Conservation (phyloP, 2,888 invertebrate species). For the Brachypalpus laphriformis region DNA sequence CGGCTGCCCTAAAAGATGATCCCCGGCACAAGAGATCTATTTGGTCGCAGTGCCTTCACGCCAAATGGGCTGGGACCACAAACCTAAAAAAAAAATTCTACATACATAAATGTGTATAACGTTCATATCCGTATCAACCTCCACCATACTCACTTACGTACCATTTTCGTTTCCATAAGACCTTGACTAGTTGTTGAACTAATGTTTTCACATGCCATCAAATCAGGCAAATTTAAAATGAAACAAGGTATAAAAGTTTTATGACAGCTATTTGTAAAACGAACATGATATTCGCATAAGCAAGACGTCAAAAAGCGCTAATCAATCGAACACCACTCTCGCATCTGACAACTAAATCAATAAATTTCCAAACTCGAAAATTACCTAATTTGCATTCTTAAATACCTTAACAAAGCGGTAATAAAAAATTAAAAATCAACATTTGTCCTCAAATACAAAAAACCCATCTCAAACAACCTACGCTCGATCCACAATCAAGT, state of each 20-base stretch:
- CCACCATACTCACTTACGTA: neutral
- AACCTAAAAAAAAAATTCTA: too few relatives aligned
- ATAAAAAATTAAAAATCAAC: conserved; percentile 66
- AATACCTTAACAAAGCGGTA: conserved; percentile 44
- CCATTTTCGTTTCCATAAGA: neutral
- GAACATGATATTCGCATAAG: conserved; percentile 35
- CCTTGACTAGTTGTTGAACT: conserved; percentile 7
- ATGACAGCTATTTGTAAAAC: conserved; percentile 22
- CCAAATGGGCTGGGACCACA: too few relatives aligned
- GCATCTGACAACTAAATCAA: conserved; percentile 60
- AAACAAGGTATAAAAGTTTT: conserved; percentile 22
- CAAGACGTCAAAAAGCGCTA: conserved; percentile 33
- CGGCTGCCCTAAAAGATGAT: too few relatives aligned
- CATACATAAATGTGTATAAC: too few relatives aligned
- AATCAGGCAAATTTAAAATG: neutral
- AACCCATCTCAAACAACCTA: conserved; percentile 32
- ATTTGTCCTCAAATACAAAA: conserved; percentile 40
- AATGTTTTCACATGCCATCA: conserved; percentile 18
- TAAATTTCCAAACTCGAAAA: conserved; percentile 50
- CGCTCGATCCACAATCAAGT: conserved; percentile 26
- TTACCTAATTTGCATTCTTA: conserved; percentile 64
- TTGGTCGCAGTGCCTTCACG: too few relatives aligned
- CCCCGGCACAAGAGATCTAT: too few relatives aligned
- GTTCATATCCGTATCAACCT: too few relatives aligned
- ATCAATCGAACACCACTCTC: conserved; percentile 63